phyloP scores from a whole-genome alignment of 2,113 vertebrate species.

The Rafetus swinhoei region DNA sequence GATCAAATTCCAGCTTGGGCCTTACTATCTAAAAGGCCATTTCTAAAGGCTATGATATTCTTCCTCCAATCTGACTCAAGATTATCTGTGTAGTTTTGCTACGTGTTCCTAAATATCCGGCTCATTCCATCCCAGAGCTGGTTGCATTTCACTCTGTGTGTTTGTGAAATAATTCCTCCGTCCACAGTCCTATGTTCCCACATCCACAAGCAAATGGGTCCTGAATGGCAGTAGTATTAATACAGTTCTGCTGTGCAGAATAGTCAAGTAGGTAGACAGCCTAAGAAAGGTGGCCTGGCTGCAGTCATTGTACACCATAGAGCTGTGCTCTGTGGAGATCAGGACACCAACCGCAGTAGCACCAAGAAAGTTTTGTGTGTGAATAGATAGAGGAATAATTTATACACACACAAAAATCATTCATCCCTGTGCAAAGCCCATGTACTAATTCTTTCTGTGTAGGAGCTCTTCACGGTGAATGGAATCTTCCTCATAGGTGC shows the following conservation, averaged over 20 bases:
- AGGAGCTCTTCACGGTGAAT: not conserved
- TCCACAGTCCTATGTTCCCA: not conserved
- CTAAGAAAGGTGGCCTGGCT: not conserved
- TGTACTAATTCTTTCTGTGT: not conserved
- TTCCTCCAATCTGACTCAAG: not conserved
- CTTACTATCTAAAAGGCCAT: not conserved
- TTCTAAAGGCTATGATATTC: not conserved
- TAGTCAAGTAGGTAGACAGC: not conserved
- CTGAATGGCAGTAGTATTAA: not conserved
- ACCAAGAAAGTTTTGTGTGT: not conserved
- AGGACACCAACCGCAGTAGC: not conserved
- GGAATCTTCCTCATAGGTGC: not conserved
- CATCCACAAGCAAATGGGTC: not conserved
- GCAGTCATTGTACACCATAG: too few relatives aligned
- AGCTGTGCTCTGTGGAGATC: not conserved
- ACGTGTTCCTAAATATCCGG: fast-evolving
- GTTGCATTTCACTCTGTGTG: not conserved
- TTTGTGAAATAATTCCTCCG: not conserved
- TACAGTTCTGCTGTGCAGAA: not conserved
- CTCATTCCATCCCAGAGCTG: not conserved
- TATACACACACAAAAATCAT: not conserved
- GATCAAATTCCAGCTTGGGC: not conserved
- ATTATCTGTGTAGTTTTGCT: fast-evolving
- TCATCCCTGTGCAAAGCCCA: not conserved
- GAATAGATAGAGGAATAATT: not conserved